Evolutionary conservation across 2,888 invertebrate species (phyloP), one percentile per base, ranked within the genome.

Genomic region (Lycocerus yunnanus): DNA sequence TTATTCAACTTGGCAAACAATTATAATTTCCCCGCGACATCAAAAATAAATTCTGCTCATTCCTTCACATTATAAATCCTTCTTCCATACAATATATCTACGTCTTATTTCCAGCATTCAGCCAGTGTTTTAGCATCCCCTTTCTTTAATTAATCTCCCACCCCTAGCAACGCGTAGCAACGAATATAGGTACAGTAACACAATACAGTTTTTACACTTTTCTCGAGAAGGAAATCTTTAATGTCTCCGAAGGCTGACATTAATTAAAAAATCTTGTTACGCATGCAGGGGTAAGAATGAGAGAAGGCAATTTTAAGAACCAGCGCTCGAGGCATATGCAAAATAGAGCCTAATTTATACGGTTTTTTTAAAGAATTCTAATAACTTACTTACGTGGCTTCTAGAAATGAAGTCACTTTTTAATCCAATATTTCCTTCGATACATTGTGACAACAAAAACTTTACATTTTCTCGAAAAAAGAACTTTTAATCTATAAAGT

Each of bases 61-160:
- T 85, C 84, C 83, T 84, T 82, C 84, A 85, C 85, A 86, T 86
- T 86, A 86, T 86, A 86, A 86, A 86, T 86, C 86, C 86, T 86
- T 86, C 86, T 85, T 84, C 83, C 84, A 84, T 85, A 86, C 86
- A 86, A 86, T 86, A 85, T 86, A 86, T 86, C 86, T 84, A 86
- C 86, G 86, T 86, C 86, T 86, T 86, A 86, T 85, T 86, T 85
- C 84, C 83, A 84, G 84, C 84, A 85, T 85, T 85, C 84, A 81
- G 83, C 84, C 85, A 84, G 85, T 85, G 85, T 86, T 86, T 86
- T 85, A 86, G 85, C 85, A 84, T 86, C 86, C 85, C 86, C 85
- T 86, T 86, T 86, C 86, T 86, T 87, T 87, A 87, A 87, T 87
- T 87, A 87, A 87, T 87, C 86, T 86, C 85, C 85, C 85, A 84